A percentile compares a stretch with the other conserved stretches of the same genome.
Evolutionary conservation across 2,113 vertebrate species (phyloP).

Genomic region (Anolis sagrei): DNA sequence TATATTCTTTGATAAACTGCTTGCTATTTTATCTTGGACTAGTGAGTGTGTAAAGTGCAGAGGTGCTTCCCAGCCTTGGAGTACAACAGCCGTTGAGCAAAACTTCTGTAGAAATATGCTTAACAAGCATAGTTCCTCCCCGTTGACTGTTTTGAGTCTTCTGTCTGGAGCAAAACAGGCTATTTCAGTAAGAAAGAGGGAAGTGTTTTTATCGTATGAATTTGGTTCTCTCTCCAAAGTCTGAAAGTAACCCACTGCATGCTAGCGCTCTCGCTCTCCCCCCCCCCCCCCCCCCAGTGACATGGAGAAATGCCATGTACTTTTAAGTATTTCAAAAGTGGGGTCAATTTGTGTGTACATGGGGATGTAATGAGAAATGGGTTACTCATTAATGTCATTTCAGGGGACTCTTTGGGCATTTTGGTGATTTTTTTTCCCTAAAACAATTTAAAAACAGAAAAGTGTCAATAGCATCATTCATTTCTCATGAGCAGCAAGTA

Average conservation of each 20-base stretch:
- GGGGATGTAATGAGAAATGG: not conserved
- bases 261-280: too few relatives aligned
- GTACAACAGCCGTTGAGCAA: too few relatives aligned
- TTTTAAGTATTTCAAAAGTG: not conserved
- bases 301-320: not conserved
- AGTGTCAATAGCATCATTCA: not conserved
- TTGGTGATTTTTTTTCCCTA: not conserved
- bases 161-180: not conserved
- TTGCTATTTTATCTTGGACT: too few relatives aligned
- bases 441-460: not conserved
- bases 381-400: not conserved
- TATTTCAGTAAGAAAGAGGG: not conserved
- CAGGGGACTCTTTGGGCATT: not conserved
- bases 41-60: too few relatives aligned
- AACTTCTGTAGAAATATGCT: not conserved
- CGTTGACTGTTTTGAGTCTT: not conserved
- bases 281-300: not conserved
- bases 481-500: not conserved
- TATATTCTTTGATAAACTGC: too few relatives aligned
- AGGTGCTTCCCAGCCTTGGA: too few relatives aligned
- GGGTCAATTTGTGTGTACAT: not conserved
- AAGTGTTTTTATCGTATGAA: not conserved
- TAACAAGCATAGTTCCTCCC: not conserved
- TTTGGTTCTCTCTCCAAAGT: not conserved
- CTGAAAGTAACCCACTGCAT: not conserved